Percentiles rank a stretch among this genome's conserved stretches.
phyloP scores from a whole-genome alignment of 2,113 vertebrate species.

The Cariama cristata region DNA sequence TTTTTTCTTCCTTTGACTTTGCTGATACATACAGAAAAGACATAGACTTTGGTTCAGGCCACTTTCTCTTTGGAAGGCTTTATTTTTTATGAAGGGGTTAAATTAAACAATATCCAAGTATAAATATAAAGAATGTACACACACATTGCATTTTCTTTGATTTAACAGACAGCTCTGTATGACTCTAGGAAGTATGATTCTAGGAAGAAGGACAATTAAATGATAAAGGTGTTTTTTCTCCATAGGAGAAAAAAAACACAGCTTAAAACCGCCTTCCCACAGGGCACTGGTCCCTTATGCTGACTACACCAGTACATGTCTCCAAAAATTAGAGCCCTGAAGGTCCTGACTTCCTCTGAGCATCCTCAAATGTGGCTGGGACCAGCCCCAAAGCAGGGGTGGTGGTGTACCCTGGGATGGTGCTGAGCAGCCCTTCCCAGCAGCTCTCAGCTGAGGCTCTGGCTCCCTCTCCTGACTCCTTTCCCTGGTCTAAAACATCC shows the following conservation, averaged over 20 bases:
- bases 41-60: not conserved
- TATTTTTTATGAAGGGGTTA: not conserved
- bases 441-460: slow-evolving; percentile 10
- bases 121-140: not conserved
- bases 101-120: not conserved
- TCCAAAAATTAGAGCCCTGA: not conserved
- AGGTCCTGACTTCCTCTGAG: not conserved
- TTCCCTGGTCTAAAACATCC: not conserved
- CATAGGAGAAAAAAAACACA: not conserved
- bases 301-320: not conserved
- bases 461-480: slow-evolving; percentile 62
- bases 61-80: not conserved
- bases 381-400: not conserved
- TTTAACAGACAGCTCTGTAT: not conserved
- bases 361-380: not conserved
- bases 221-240: not conserved
- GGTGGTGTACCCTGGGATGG: too few species aligned
- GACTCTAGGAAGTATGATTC: too few species aligned
- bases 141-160: not conserved
- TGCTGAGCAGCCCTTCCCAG: fast-evolving
- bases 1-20: not conserved
- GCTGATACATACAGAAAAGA: not conserved
- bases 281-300: not conserved
- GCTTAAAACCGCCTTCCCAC: not conserved
- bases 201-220: not conserved